Conservation (phyloP, 2,113 vertebrate genomes). For the Xenopus borealis region DNA sequence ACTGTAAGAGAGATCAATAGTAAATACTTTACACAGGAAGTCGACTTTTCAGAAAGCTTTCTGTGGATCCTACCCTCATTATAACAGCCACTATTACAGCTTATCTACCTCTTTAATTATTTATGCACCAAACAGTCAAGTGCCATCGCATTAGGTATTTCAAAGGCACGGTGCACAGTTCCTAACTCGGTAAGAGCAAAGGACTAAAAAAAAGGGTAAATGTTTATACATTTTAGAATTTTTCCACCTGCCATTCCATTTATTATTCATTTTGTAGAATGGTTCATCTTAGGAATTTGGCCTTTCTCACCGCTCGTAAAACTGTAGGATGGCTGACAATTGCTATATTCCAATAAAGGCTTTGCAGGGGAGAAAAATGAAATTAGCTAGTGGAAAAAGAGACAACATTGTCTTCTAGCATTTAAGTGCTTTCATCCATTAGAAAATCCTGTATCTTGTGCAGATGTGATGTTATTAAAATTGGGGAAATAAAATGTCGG, state of each 20-base stretch:
- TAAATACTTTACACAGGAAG: conserved; percentile 75
- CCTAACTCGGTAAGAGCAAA: conserved; percentile 54
- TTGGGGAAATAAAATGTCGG: too few relatives aligned
- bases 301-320: conserved; percentile 39
- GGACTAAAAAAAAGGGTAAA: conserved; percentile 51
- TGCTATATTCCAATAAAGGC: too few relatives aligned
- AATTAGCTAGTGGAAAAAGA: too few relatives aligned
- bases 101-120: conserved; percentile 72
- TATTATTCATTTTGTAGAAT: conserved; percentile 52
- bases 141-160: too few relatives aligned
- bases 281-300: conserved; percentile 28
- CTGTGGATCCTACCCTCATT: conserved; percentile 65
- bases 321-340: too few relatives aligned
- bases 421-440: too few relatives aligned
- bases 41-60: conserved; percentile 68
- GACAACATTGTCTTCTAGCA: too few relatives aligned
- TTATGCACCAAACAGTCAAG: conserved; percentile 62
- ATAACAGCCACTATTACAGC: conserved; percentile 60
- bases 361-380: too few relatives aligned
- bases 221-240: conserved; percentile 51
- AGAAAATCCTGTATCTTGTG: too few relatives aligned
- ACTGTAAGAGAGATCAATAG: conserved; percentile 73
- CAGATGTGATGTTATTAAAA: too few relatives aligned
- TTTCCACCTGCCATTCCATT: conserved; percentile 51
- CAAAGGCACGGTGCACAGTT: conserved; percentile 49